Conservation (phyloP, 1,140 invertebrate species). For the Diorhabda carinulata region DNA sequence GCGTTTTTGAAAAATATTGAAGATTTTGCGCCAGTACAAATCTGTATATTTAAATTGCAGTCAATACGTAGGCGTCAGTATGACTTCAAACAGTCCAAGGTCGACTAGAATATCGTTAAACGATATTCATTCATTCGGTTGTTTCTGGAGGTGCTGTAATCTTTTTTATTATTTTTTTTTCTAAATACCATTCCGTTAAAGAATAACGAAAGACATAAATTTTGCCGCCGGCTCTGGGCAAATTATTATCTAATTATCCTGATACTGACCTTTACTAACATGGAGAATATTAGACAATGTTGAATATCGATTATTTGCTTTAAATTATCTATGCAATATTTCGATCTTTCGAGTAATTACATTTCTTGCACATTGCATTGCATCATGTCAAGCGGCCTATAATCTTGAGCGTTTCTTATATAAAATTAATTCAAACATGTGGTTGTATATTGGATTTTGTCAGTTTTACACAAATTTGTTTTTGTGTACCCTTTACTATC, state of each 20-base stretch:
- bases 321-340: too few species aligned
- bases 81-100: not conserved
- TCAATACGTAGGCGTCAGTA: slow-evolving; percentile 1
- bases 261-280: not conserved
- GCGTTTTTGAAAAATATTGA: too few species aligned
- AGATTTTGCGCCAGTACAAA: not conserved
- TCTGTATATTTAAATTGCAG: not conserved
- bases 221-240: not conserved
- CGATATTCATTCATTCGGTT: not conserved
- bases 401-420: too few species aligned
- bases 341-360: too few species aligned
- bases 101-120: slow-evolving; percentile 2
- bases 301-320: not conserved
- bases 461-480: too few species aligned
- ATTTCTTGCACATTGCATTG: too few species aligned
- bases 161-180: not conserved
- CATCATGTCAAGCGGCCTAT: too few species aligned
- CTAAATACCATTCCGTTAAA: not conserved
- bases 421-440: too few species aligned
- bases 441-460: too few species aligned
- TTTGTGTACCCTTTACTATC: too few species aligned
- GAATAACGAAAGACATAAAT: not conserved
- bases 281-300: not conserved
- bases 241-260: slow-evolving; percentile 3
- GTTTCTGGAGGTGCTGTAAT: not conserved